Percentiles rank a stretch among this genome's conserved stretches.
phyloP scores from a whole-genome alignment of 2,113 vertebrate species.

The Ciconia stormi region DNA sequence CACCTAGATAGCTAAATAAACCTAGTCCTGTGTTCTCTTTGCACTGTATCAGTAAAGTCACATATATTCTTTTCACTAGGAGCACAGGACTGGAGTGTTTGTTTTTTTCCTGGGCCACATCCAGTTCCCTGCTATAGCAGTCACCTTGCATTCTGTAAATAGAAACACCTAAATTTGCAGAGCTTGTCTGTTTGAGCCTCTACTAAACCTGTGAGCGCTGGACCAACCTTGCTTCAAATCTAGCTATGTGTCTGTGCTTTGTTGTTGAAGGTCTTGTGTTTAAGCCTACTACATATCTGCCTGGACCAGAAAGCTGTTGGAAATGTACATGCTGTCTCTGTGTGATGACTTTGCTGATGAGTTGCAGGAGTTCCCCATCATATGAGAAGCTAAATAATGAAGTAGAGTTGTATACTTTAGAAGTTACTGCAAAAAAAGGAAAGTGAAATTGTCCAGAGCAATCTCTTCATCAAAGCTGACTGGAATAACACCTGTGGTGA shows the following conservation, averaged over 20 bases:
- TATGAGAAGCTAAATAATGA: background rate
- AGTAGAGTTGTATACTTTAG: background rate
- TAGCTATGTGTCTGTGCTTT: background rate
- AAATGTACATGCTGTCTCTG: background rate
- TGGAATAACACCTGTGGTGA: background rate
- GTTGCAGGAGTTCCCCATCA: background rate
- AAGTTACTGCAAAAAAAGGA: background rate
- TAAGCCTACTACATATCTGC: background rate
- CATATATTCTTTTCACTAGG: background rate
- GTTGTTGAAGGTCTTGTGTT: constrained; percentile 1
- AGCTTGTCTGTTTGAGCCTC: background rate
- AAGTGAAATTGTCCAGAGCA: constrained; percentile 4
- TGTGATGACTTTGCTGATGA: background rate
- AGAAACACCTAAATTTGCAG: background rate
- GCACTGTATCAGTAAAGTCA: background rate
- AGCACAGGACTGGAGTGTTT: background rate
- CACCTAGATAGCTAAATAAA: background rate
- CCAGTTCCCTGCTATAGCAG: background rate
- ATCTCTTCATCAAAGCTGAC: background rate
- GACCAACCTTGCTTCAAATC: background rate
- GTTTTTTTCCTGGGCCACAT: background rate
- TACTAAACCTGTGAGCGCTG: background rate
- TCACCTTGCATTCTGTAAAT: background rate
- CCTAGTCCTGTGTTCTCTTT: background rate
- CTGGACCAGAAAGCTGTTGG: background rate